phyloP scores from a whole-genome alignment of 2,797 vertebrate species.

The Arrhamphus sclerolepis region DNA sequence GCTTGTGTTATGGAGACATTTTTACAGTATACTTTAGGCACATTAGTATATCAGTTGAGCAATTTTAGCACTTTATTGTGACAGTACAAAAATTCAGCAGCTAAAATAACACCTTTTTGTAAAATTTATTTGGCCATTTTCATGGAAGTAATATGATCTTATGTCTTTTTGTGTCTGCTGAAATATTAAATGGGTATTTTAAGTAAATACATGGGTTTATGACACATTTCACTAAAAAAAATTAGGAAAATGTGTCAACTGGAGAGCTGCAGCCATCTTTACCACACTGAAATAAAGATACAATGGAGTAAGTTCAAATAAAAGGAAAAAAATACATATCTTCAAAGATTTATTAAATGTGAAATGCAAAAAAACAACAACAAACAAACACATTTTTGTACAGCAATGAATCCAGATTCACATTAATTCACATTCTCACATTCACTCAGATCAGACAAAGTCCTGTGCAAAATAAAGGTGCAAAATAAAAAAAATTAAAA shows the following conservation, averaged over 20 bases:
- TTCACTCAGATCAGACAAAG: slow-evolving; percentile 36
- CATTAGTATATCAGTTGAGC: too few relatives aligned
- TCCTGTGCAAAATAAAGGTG: slow-evolving; percentile 68
- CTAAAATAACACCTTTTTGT: slow-evolving; percentile 58
- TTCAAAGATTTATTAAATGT: slow-evolving; percentile 37
- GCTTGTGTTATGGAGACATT: too few relatives aligned
- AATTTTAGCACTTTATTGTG: slow-evolving; percentile 65
- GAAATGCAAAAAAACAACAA: slow-evolving; percentile 14
- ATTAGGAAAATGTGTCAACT: slow-evolving; percentile 17
- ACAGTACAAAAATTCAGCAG: slow-evolving; percentile 59
- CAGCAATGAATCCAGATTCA: slow-evolving; percentile 59
- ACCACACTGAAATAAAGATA: slow-evolving; percentile 30
- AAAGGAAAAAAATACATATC: slow-evolving; percentile 28
- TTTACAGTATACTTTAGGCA: too few relatives aligned
- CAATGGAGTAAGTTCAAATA: slow-evolving; percentile 24
- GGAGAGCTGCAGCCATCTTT: slow-evolving; percentile 29
- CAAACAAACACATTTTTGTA: slow-evolving; percentile 28
- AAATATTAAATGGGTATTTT: slow-evolving; percentile 9
- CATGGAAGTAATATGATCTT: slow-evolving; percentile 44
- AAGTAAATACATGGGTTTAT: slow-evolving; percentile 39
- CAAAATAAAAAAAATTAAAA: slow-evolving; percentile 62
- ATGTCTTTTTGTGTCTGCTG: slow-evolving; percentile 13
- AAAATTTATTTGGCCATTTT: slow-evolving; percentile 63
- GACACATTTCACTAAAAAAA: slow-evolving; percentile 6
- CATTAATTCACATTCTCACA: slow-evolving; percentile 31